Base-by-base conservation (phyloP, 2,113 vertebrate species). In the Henicopernis longicauda region DNA sequence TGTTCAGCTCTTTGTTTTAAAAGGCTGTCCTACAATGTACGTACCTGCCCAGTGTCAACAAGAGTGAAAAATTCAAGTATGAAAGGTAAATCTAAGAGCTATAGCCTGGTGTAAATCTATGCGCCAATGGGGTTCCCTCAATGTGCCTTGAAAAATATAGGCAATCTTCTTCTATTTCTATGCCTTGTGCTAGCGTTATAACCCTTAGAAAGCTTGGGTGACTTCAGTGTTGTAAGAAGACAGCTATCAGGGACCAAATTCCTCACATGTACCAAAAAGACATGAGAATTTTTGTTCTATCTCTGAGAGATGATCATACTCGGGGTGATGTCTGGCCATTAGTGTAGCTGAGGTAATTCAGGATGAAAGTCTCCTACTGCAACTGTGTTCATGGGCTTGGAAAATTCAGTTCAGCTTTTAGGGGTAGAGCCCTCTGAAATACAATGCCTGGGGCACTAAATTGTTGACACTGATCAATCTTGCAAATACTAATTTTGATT, bases 41-140 rank as follows among this genome's bases (percentile, higher is more conserved):
- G 12, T 81, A 52, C 54, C 23, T 61, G 19, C 21, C 57, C 18
- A 63, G n/a, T 82, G 26, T 70, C n/a, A 89, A 62, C 11, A 31
- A 16, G 3, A 58, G 7, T 73, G 45, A 87, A 91, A 96, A 89
- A 66, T 36, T 44, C 16, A 55, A 20, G 45, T 32, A 70, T 27
- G 32, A 82, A 87, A 50, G 8, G 26, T 61, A 74, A 74, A 71
- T 45, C 29, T 62, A 54, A 73, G 22, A 81, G 17, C n/a, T 55
- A 74, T 21, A 74, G 6, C 21, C 44, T 79, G 26, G 4, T 71
- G 31, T 67, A 91, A 86, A 91, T 74, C 38, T 74, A 8, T 66
- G 21, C 1, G 0, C 9, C 42, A 76, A 4, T 76, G 21, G 13
- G 22, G 3, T 52, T 82, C 17, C 1, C 3, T 65, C 49, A 63